A percentile compares a stretch with the other conserved stretches of the same genome.
These are phyloP conservation scores for Nyctereutes procyonoides DNA, from an alignment of 2,113 vertebrate species.

Conservation along the genomic window DNA sequence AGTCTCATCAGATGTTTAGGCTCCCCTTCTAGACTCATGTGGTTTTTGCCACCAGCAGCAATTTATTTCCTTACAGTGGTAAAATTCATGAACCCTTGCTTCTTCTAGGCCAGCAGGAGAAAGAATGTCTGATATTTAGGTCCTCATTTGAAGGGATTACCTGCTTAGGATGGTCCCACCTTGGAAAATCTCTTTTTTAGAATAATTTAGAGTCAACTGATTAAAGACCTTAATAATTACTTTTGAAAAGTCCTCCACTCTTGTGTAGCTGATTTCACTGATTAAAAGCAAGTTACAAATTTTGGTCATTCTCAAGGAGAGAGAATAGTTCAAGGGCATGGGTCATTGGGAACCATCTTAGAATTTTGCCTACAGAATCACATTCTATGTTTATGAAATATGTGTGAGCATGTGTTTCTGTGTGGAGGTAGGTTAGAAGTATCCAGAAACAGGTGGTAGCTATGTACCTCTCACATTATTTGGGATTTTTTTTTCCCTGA, in stretches of 20 bases:
- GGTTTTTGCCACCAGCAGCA: neutral
- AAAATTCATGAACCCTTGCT: neutral
- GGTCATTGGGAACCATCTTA: neutral
- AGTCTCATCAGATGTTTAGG: neutral
- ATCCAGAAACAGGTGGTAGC: neutral
- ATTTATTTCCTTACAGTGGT: neutral
- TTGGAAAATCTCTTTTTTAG: neutral
- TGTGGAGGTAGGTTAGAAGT: neutral
- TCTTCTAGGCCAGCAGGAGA: neutral
- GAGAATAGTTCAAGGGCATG: neutral
- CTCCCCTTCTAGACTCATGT: neutral
- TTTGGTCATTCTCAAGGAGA: neutral
- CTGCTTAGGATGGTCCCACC: neutral
- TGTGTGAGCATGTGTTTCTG: neutral
- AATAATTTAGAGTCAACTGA: conserved; percentile 3
- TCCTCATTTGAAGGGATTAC: neutral
- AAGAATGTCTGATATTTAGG: neutral
- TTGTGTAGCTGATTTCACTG: neutral
- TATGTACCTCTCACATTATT: neutral
- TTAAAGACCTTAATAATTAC: neutral
- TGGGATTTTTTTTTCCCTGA: neutral
- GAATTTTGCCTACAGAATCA: neutral
- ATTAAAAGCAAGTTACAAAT: neutral
- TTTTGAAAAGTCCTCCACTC: neutral
- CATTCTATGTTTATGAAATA: neutral